Evolutionary conservation across 2,888 invertebrate genomes (phyloP), one percentile per base, ranked within the genome.

Genomic region (Aspidiotus rigidus): DNA sequence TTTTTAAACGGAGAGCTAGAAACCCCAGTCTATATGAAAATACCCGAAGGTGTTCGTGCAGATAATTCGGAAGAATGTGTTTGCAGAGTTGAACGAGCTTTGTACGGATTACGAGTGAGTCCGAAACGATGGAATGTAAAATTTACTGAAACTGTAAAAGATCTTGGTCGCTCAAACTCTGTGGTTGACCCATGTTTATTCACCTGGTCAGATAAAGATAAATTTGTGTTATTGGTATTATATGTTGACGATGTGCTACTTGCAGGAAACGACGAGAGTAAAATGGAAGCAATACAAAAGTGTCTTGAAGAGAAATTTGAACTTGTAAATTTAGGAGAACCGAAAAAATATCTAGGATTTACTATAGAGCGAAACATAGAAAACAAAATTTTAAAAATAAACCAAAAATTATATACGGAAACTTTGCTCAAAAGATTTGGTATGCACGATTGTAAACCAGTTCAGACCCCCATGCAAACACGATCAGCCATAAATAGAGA

Each of bases 241-340:
- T 56, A 56, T 56, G 56, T 56, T 10, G 56, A 56, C 16, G 56
- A 56, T 5, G 16, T 56, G 56, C 56, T 56, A 2, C 13, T 56
- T 15, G n/a, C 56, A 11, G 10, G n/a, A 15, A 56, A 56, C 17
- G 16, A 15, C 16, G n/a, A n/a, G 10, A n/a, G 10, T 11, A 56
- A 15, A 15, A 13, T 56, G 10, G 16, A 16, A 11, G 56, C 13
- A 1, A 56, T 56, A 15, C 13, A 56, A 56, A 11, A 15, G 3
- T 9, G 17, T 2, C 17, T 56, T 15, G 16, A 56, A 15, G 16
- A 56, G 16, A 10, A 13, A 10, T 15, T 56, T 7, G 16, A 56
- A 56, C 42, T 62, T 42, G 42, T 15, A 10, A n/a, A 62, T 44
- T 17, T 62, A 56, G n/a, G 56, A 10, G 56, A 56, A 5, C 56